Evolutionary conservation across 2,888 invertebrate genomes (phyloP).

Genomic region (Drosophila subsilvestris): DNA sequence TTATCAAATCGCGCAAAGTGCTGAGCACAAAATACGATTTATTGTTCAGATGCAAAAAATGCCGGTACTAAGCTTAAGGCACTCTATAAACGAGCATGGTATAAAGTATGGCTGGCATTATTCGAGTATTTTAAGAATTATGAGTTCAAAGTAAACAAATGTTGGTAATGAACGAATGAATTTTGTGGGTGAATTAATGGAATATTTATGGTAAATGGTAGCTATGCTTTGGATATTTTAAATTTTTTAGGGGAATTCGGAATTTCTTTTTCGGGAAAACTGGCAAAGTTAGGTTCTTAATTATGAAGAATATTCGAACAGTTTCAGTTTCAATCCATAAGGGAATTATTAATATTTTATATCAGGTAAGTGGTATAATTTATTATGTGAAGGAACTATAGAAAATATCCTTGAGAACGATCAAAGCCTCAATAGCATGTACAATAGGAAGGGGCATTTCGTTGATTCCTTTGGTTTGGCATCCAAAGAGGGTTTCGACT

Average conservation of each 20-base stretch:
- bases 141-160: conserved; percentile 26
- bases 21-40: conserved; percentile 41
- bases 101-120: conserved; percentile 20
- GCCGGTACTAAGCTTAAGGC: conserved; percentile 22
- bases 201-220: not conserved
- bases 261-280: not conserved
- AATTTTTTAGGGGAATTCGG: not conserved
- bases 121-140: not conserved
- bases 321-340: too few species aligned
- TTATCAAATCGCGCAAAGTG: conserved; percentile 33
- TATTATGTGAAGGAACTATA: too few species aligned
- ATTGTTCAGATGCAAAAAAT: conserved; percentile 7
- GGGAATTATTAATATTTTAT: not conserved
- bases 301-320: not conserved
- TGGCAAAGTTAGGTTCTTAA: not conserved
- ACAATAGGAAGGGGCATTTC: too few species aligned
- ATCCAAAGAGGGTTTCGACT: not conserved
- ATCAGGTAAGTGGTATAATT: not conserved
- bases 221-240: not conserved
- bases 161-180: conserved; percentile 16
- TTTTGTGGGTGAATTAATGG: not conserved
- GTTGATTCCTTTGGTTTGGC: not conserved
- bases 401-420: too few species aligned
- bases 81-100: conserved; percentile 18
- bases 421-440: not conserved